phyloP scores from a whole-genome alignment of 1,140 invertebrate species.

The Drosophila nannoptera region DNA sequence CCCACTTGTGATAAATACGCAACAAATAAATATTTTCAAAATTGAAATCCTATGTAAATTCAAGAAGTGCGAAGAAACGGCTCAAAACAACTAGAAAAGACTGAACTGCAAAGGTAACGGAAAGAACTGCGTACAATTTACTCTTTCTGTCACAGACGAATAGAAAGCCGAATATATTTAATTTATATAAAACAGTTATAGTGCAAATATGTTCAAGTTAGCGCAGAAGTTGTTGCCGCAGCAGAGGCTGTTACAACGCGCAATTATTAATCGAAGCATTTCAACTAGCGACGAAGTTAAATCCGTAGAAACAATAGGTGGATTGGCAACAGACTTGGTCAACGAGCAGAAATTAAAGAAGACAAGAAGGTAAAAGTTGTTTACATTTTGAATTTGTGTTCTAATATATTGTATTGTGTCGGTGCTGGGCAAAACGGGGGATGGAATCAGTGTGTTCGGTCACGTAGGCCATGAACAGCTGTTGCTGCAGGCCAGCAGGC shows the following conservation, averaged over 20 bases:
- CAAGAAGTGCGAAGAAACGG: background rate
- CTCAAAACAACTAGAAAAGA: background rate
- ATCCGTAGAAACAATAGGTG: constrained; percentile 66
- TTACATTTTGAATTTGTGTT: constrained; percentile 46
- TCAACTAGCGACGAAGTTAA: constrained; percentile 69
- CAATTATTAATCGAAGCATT: constrained; percentile 41
- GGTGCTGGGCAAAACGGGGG: background rate
- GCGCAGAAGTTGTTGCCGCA: constrained; percentile 49
- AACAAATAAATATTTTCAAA: constrained; percentile 16
- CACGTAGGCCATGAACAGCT: constrained; percentile 48
- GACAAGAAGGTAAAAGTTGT: constrained; percentile 60
- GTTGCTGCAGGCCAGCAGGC: constrained; percentile 11
- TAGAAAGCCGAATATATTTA: constrained; percentile 1
- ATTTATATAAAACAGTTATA: constrained; percentile 9
- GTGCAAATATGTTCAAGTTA: constrained; percentile 56
- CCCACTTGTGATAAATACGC: constrained; percentile 33
- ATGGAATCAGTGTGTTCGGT: constrained; percentile 37
- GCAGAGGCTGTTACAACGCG: constrained; percentile 41
- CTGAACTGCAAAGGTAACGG: background rate
- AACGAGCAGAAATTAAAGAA: constrained; percentile 70
- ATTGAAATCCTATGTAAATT: background rate
- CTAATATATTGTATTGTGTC: too few relatives aligned
- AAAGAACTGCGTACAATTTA: background rate
- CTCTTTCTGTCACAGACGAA: background rate
- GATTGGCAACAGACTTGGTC: constrained; percentile 63